phyloP scores from a whole-genome alignment of 2,113 vertebrate species.

The Trichechus manatus region DNA sequence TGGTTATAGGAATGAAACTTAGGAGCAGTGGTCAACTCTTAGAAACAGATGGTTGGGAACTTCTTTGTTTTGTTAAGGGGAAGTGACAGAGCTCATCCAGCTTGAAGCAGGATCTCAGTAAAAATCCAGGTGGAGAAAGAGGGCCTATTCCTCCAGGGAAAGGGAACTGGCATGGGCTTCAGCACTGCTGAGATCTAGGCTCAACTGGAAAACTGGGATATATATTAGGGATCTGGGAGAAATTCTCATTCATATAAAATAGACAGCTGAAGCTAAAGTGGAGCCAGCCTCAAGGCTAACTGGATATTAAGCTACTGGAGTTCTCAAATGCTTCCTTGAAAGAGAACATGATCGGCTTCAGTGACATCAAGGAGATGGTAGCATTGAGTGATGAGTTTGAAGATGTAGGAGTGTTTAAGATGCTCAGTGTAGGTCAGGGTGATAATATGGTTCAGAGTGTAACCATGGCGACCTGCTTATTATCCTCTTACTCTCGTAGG shows the following conservation, averaged over 20 bases:
- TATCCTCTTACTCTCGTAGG: background rate
- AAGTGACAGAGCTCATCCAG: background rate
- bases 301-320: background rate
- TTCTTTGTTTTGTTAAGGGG: background rate
- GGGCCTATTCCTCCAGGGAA: background rate
- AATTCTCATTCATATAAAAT: background rate
- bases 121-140: background rate
- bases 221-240: background rate
- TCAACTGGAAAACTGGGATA: background rate
- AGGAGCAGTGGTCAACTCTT: background rate
- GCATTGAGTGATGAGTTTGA: conserved; percentile 6
- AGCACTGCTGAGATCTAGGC: too few species aligned
- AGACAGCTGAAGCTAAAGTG: background rate
- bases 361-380: background rate
- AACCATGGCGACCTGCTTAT: background rate
- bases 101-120: conserved; percentile 9
- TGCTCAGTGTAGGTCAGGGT: background rate
- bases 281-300: background rate
- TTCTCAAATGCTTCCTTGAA: conserved; percentile 6
- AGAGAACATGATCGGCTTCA: background rate
- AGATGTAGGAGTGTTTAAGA: background rate
- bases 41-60: background rate
- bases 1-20: background rate
- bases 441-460: background rate
- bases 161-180: background rate